Base-by-base conservation (phyloP, 2,797 vertebrate genomes). In the Pseudopleuronectes americanus region DNA sequence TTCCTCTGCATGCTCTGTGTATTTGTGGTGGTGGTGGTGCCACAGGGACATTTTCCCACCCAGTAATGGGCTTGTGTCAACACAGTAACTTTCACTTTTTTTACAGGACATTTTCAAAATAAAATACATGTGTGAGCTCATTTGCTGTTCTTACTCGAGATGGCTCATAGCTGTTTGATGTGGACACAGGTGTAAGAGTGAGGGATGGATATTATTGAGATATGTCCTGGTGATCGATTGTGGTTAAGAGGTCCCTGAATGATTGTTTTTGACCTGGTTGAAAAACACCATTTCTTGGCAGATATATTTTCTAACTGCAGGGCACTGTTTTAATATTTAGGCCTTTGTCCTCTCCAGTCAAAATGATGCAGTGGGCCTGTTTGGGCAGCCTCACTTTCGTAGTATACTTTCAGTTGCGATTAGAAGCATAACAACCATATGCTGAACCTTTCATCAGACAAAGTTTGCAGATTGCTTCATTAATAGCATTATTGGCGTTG, bases 1-100 rank as follows among this genome's bases (percentile, higher is more conserved):
- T 71, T 65, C 73, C 72, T 59, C 64, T 64, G 51, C 68, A 79
- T 73, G 70, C 51, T 61, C 65, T 53, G 45, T 72, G 64, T n/a
- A n/a, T 80, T 76, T 78, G 66, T 66, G 65, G 72, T 53, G 24
- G 72, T 53, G 24, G 31, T 28, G 71, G 69, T 6, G 51, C 51
- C 22, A 53, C 13, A 4, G 7, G 51, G 5, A 53, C 12, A 7
- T 16, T 53, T 53, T 53, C 22, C 51, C 23, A 24, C 13, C 4
- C 9, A 13, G 22, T 53, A 26, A 53, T 53, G 9, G 26, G 12
- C 49, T 22, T 45, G 43, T 14, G 43, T 16, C 19, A 48, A 14
- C 47, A 21, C 19, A 21, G 8, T 8, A 21, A 8, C 2, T n/a
- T n/a, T 48, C 3, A 12, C 5, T 14, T 6, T 19, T n/a, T 48